A percentile compares a stretch with the other conserved stretches of the same genome.
phyloP scores from a whole-genome alignment of 2,888 invertebrate species.

The Listrodromus nycthemerus region DNA sequence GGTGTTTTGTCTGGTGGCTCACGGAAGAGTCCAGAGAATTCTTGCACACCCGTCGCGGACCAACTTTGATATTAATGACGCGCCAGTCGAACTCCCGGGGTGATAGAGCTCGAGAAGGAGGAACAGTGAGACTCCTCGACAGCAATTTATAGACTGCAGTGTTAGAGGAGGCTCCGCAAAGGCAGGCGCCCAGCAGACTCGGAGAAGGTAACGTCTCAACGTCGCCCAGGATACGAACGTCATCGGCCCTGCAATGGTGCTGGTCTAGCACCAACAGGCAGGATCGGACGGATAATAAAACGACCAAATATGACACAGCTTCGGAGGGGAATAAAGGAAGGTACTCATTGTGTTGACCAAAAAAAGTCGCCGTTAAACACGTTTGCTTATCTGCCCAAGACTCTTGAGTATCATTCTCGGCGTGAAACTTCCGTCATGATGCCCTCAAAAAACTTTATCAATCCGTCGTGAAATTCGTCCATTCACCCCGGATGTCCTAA shows the following conservation, averaged over 20 bases:
- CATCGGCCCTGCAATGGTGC: conserved; percentile 34
- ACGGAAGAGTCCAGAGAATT: conserved; percentile 10
- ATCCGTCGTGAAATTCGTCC: no score
- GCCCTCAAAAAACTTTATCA: background rate
- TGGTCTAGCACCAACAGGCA: background rate
- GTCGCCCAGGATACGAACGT: conserved; percentile 28
- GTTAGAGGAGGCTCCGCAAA: background rate
- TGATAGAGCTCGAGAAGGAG: background rate
- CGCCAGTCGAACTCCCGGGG: conserved; percentile 29
- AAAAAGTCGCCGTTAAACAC: conserved; percentile 35
- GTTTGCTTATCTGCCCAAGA: conserved; percentile 32
- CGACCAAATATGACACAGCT: conserved; percentile 49
- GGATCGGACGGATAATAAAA: conserved; percentile 54
- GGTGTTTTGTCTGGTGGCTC: conserved; percentile 19
- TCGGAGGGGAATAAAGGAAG: conserved; percentile 31
- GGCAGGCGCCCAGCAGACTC: conserved; percentile 23
- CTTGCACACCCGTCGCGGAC: conserved; percentile 45
- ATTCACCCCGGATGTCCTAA: no score
- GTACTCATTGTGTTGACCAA: background rate
- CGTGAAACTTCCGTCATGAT: no score
- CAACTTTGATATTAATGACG: conserved; percentile 74
- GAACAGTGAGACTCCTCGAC: conserved; percentile 32
- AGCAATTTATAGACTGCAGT: conserved; percentile 58
- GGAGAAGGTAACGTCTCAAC: conserved; percentile 51
- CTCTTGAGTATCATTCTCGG: conserved; percentile 14